Percentiles rank a stretch among this genome's conserved stretches.
phyloP scores from a whole-genome alignment of 2,797 vertebrate species.

The Poeciliopsis turneri region DNA sequence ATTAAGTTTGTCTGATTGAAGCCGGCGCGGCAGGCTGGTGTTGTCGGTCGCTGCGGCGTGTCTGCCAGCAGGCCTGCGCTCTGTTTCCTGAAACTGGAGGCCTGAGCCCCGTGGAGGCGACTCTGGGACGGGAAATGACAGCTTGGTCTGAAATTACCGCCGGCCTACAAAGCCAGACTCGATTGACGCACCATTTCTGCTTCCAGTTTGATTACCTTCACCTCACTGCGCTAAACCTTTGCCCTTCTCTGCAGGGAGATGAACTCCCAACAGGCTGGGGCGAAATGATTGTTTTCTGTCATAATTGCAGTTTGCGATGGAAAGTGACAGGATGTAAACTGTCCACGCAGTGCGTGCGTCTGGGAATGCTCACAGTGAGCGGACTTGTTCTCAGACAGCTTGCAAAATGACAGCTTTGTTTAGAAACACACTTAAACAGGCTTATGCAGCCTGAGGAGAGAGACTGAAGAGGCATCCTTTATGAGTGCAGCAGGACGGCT shows the following conservation, averaged over 20 bases:
- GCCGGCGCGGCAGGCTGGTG: slow-evolving; percentile 61
- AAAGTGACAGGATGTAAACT: slow-evolving; percentile 35
- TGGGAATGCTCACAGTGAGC: slow-evolving; percentile 6
- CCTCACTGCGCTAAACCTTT: slow-evolving; percentile 41
- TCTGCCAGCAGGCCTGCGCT: slow-evolving; percentile 62
- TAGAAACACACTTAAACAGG: slow-evolving; percentile 27
- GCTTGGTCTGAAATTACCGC: slow-evolving; percentile 74
- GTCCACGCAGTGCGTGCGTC: slow-evolving; percentile 2
- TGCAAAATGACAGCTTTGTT: slow-evolving; percentile 27
- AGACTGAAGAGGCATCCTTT: slow-evolving; percentile 18
- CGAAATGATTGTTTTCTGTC: slow-evolving; percentile 38
- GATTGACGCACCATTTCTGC: slow-evolving; percentile 53
- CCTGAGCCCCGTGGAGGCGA: slow-evolving; percentile 53
- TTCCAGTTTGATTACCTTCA: slow-evolving; percentile 52
- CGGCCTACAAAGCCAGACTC: slow-evolving; percentile 35
- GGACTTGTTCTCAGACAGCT: slow-evolving; percentile 27
- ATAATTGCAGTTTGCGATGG: slow-evolving; percentile 25
- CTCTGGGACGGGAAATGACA: slow-evolving; percentile 75
- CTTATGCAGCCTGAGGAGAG: slow-evolving; percentile 14
- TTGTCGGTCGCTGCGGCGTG: slow-evolving; percentile 75
- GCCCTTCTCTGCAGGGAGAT: slow-evolving; percentile 29
- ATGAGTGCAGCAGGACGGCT: slow-evolving; percentile 6
- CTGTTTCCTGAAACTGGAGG: slow-evolving; percentile 79
- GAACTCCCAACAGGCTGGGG: slow-evolving; percentile 14
- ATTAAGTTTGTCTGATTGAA: slow-evolving; percentile 72